A percentile compares a stretch with the other conserved stretches of the same genome.
Conservation (phyloP, 2,113 vertebrate species). For the Peromyscus leucopus region DNA sequence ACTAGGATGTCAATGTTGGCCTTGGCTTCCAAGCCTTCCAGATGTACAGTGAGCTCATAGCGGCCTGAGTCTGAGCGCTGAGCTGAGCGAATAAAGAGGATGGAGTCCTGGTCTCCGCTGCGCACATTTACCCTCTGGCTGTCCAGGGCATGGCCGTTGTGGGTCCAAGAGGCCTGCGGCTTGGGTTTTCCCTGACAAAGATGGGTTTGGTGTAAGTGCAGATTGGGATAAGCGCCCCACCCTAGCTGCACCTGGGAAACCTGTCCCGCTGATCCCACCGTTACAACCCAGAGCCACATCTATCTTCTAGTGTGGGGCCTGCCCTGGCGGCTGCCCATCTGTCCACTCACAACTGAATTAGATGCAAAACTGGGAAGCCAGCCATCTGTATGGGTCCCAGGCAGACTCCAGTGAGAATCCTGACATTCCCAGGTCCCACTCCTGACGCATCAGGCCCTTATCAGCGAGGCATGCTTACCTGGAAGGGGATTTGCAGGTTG, state of each 20-base stretch:
- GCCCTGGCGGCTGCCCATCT: not conserved
- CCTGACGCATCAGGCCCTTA: no score
- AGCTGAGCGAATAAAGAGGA: slow-evolving; percentile 93
- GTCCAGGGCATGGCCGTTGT: slow-evolving; percentile 91
- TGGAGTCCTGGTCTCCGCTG: slow-evolving; percentile 91
- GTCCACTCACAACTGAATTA: not conserved
- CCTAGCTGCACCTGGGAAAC: not conserved
- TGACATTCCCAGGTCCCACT: not conserved
- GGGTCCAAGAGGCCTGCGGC: slow-evolving; percentile 92
- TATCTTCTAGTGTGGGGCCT: not conserved
- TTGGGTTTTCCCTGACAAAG: slow-evolving; percentile 92
- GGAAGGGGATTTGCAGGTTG: slow-evolving; percentile 95
- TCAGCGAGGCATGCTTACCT: slow-evolving; percentile 85
- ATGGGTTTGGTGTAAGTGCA: not conserved
- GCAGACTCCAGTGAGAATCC: not conserved
- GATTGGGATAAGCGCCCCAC: not conserved
- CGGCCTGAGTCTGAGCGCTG: slow-evolving; percentile 92
- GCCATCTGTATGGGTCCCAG: not conserved
- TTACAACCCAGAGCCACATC: no score
- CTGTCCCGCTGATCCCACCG: accelerated
- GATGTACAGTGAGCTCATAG: slow-evolving; percentile 90
- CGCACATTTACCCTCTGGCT: slow-evolving; percentile 88
- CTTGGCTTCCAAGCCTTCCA: slow-evolving; percentile 93
- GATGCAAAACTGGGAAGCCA: not conserved
- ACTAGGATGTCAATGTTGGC: slow-evolving; percentile 90